A percentile compares a stretch with the other conserved stretches of the same genome.
Conservation (phyloP, 2,113 vertebrate genomes). For the Ailurus styani region DNA sequence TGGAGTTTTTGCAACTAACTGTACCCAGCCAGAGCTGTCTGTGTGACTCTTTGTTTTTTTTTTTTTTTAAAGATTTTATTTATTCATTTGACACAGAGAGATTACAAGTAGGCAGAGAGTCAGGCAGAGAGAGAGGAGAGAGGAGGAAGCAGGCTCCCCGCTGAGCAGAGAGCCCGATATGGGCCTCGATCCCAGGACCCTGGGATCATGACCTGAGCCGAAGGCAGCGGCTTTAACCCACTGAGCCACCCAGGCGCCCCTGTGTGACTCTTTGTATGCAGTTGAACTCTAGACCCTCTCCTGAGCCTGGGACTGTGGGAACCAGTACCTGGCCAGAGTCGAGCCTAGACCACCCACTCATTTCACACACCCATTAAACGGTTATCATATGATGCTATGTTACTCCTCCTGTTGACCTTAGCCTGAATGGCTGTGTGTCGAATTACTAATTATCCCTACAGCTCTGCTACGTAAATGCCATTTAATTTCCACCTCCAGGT, state of each 20-base stretch:
- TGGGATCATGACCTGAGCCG: no score
- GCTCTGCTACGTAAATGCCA: conserved; percentile 45
- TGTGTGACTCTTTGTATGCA: neutral
- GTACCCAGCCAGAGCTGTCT: neutral
- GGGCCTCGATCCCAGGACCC: no score
- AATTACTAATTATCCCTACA: conserved; percentile 22
- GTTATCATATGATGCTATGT: neutral
- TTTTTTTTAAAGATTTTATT: no score
- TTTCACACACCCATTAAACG: conserved; percentile 31
- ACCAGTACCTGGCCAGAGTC: conserved; percentile 49
- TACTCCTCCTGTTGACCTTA: conserved; percentile 40
- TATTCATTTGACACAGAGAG: no score
- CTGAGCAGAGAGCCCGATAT: no score
- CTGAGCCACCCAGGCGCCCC: no score
- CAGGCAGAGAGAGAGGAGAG: no score
- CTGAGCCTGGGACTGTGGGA: conserved; percentile 21
- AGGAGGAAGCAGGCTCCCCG: no score
- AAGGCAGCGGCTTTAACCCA: no score
- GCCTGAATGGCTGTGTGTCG: neutral
- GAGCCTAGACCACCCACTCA: conserved; percentile 53
- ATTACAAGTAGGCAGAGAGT: no score
- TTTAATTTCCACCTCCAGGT: conserved; percentile 44
- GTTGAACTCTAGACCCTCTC: neutral
- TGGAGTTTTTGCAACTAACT: neutral
- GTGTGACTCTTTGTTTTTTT: neutral